A percentile compares a stretch with the other conserved stretches of the same genome.
Evolutionary conservation across 1,140 invertebrate species (phyloP).

Genomic region (Anoplophora glabripennis): DNA sequence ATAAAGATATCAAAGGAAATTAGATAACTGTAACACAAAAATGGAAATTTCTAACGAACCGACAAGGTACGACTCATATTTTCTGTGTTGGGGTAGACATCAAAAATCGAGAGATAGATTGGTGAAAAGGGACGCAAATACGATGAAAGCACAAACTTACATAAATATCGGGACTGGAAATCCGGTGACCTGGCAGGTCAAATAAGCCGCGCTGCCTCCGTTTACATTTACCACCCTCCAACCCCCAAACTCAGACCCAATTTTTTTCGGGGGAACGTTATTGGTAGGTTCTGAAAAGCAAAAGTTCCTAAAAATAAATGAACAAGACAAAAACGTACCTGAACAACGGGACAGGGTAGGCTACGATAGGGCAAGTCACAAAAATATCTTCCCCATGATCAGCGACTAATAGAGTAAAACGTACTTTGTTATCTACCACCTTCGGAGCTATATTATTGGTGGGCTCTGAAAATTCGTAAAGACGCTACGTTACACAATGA

Average conservation of each 20-base stretch:
- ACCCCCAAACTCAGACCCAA: constrained; percentile 63
- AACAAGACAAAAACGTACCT: constrained; percentile 56
- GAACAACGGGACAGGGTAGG: constrained; percentile 63
- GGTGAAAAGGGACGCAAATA: no score
- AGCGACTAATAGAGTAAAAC: constrained; percentile 36
- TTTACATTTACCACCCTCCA: constrained; percentile 64
- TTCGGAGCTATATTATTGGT: constrained; percentile 63
- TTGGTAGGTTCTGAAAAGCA: constrained; percentile 51
- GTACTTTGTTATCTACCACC: constrained; percentile 37
- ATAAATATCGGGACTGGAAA: constrained; percentile 66
- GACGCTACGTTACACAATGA: not conserved
- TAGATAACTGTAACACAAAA: not conserved
- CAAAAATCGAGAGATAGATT: no score
- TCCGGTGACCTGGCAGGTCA: constrained; percentile 65
- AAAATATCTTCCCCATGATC: constrained; percentile 50
- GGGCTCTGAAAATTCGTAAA: constrained; percentile 60
- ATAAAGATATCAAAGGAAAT: constrained; percentile 19
- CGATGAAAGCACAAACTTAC: constrained; percentile 51
- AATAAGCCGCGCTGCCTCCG: constrained; percentile 55
- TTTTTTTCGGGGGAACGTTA: constrained; percentile 54
- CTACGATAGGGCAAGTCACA: constrained; percentile 62
- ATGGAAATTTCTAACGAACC: not conserved
- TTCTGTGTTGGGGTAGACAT: no score
- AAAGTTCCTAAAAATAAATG: not conserved
- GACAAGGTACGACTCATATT: no score